Percentiles rank a stretch among this genome's conserved stretches.
Evolutionary conservation across 1,140 invertebrate species (phyloP).

Genomic region (Piezodorus guildinii): DNA sequence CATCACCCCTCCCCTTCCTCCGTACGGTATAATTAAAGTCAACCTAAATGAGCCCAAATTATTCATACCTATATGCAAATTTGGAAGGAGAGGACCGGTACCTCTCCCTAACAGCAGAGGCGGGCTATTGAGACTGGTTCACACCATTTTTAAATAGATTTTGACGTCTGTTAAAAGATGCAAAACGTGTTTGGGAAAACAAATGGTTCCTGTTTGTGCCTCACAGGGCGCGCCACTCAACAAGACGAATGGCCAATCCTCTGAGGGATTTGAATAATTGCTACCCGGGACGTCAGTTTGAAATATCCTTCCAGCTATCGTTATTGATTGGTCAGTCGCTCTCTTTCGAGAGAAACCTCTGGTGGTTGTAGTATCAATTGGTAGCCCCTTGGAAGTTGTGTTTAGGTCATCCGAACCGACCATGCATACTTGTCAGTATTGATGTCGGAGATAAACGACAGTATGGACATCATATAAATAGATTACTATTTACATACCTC

Average conservation of each 20-base stretch:
- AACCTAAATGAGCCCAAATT: no score
- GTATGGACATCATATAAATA: no score
- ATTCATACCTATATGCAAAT: no score
- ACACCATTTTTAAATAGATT: neutral
- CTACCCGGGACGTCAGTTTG: neutral
- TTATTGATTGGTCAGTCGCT: constrained; percentile 1
- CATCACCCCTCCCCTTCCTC: no score
- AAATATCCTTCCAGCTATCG: neutral
- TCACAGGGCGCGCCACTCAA: neutral
- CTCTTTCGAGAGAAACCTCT: no score
- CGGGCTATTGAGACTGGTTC: constrained; percentile 7
- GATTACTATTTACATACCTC: no score
- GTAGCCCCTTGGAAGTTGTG: no score
- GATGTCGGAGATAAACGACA: no score
- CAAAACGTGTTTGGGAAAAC: constrained; percentile 1
- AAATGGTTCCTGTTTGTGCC: neutral
- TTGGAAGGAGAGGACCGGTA: neutral
- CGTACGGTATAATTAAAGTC: no score
- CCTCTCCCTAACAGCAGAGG: neutral
- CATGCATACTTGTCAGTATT: no score
- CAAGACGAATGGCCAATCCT: neutral
- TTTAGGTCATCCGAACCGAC: no score
- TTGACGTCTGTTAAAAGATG: constrained; percentile 5
- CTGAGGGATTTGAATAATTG: constrained; percentile 6
- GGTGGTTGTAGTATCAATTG: no score